Evolutionary conservation across 2,888 invertebrate species (phyloP).

Genomic region (Polyommatus icarus): DNA sequence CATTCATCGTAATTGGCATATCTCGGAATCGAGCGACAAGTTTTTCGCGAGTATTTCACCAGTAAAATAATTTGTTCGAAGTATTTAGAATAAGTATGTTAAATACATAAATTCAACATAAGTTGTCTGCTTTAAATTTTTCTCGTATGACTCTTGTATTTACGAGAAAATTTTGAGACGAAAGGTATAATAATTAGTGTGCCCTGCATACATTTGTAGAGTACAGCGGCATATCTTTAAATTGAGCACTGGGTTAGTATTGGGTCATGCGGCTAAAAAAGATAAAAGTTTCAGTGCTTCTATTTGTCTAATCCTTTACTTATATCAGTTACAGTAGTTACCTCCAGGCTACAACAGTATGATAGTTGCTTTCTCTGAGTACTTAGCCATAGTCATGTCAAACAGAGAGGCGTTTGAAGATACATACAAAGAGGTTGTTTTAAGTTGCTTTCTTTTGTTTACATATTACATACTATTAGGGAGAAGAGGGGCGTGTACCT

Average conservation of each 20-base stretch:
- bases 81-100: constrained; percentile 20
- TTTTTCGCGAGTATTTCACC: constrained; percentile 1
- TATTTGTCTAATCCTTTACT: no score
- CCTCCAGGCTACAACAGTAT: no score
- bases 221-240: not conserved
- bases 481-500: no score
- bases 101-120: constrained; percentile 8
- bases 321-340: no score
- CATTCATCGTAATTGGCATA: constrained; percentile 8
- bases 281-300: no score
- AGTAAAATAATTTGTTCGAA: constrained; percentile 14
- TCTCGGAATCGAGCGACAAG: constrained; percentile 5
- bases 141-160: not conserved
- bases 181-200: not conserved
- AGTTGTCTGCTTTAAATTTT: not conserved
- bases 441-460: not conserved
- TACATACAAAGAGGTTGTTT: not conserved
- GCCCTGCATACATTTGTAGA: not conserved
- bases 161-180: not conserved
- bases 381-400: not conserved
- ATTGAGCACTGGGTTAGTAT: not conserved
- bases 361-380: not conserved
- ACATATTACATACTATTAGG: no score
- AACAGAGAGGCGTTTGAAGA: not conserved
- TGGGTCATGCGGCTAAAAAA: no score